Evolutionary conservation across 1,140 invertebrate genomes (phyloP), one percentile per base, ranked within the genome.

Genomic region (Piezodorus guildinii): DNA sequence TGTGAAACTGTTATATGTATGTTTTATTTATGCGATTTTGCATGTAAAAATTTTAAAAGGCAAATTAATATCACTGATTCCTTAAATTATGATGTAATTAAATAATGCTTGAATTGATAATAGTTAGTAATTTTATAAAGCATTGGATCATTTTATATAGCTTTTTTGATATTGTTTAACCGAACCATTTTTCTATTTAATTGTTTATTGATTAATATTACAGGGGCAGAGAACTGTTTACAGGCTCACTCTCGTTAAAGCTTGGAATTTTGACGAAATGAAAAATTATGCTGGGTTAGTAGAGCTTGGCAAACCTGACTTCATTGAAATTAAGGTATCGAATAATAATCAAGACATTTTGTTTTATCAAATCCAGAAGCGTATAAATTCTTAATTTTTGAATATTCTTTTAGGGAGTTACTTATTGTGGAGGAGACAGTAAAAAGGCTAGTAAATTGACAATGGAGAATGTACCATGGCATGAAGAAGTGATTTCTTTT

Each of bases 391-490:
- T 39, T 39, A 8, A 39, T 39, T 10, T 39, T 39, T 39, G 34
- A 8, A 30, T 68, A 63, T 62, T 60, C 67, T 71, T 71, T 2
- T 69, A 82, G 79, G 83, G 83, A 52, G 83, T 84, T 0, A 85
- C 83, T 5, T 85, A 78, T 70, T 85, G 83, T 73, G 83, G 83
- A 12, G 66, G 65, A 43, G 63, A 62, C 16, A 79, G 79, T 39
- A 80, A 80, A 0, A 82, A 82, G 70, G 78, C 78, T 1, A 77
- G 69, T 65, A 74, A 69, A 19, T 69, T 85, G 60, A 85, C 82
- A 4, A 85, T 85, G 83, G 75, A 80, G 65, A 84, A 85, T 74
- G 80, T 85, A 1, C 83, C 83, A 4, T 84, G 82, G 81, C 82
- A 84, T 71, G 75, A 81, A 68, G 83, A 85, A 72, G 82, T 85